Evolutionary conservation across 2,797 vertebrate genomes (phyloP), one percentile per base, ranked within the genome.

Genomic region (Acipenser ruthenus): DNA sequence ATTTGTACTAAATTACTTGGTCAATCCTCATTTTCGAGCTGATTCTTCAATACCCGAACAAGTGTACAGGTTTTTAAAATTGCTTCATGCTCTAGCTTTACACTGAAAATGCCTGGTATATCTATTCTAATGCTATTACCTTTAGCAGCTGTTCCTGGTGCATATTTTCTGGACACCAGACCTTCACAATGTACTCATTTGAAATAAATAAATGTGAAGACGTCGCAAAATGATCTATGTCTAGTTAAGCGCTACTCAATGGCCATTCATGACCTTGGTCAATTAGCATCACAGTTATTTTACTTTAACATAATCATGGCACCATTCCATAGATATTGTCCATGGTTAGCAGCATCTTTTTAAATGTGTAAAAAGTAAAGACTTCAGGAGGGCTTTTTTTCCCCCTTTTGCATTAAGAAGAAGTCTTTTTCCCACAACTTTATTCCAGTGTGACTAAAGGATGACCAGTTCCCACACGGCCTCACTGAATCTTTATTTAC

Each of bases 351-450:
- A 64, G 59, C 13, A 58, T 58, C 55, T 58, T 58, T 7, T 70
- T 15, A 68, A 75, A 70, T 67, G 68, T 47, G 64, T 77, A 75
- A 72, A 81, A 77, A 73, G 23, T 37, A 37, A 37, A 37, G 15
- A 18, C 23, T 37, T 37, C 64, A 73, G 71, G 70, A 49, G 9
- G 70, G 65, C 73, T 79, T 71, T 64, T 62, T 69, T 67, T 75
- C 78, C 23, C 23, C 78, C 71, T 70, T 78, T 78, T 74, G 65
- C 58, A 70, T 80, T 83, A 82, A 84, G 84, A 77, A 81, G 65
- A 73, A 78, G 48, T 66, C 59, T 70, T 56, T 10, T 56, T 56
- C 55, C 55, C 55, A 15, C 50, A 52, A 60, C 62, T 67, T 47
- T 69, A 12, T 55, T 67, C 63, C 67, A 62, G 59, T 53, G 8